Base-by-base conservation (phyloP, 2,113 vertebrate genomes). In the Centropristis striata region DNA sequence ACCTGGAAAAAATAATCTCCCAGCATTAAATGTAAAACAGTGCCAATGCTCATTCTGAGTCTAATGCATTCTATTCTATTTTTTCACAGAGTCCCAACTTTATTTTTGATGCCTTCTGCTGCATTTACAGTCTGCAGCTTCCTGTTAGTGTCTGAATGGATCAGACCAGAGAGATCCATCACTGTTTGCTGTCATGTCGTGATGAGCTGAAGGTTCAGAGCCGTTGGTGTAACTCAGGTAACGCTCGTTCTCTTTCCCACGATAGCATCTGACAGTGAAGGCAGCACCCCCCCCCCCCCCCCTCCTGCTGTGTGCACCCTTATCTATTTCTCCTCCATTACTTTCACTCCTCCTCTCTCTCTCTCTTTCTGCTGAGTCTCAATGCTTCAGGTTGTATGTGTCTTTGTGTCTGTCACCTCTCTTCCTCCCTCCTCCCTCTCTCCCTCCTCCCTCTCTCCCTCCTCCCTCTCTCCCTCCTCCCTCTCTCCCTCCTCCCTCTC, bases 371-470 rank as follows among this genome's bases (percentile, higher is more conserved):
- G 54, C 51, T 50, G 54, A 3, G 1, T 58, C 61, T 71, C 65
- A 23, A 73, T 51, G 75, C 66, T 79, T 78, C 50, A 37, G 74
- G 66, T 84, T 82, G 68, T 69, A 72, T 85, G 78, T 71, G 80
- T 78, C 63, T 21, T 2, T 67, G 46, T 53, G 75, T 81, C 70
- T 68, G 73, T 81, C 88, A 85, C 77, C 57, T 65, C 42, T 53
- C 42, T 47, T 13, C 15, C 47, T 25, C n/a, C 28, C n/a, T n/a
- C n/a, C n/a, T n/a, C n/a, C n/a, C n/a, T n/a, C 1, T 2, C 23
- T 20, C 57, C 18, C 59, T 8, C 21, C 21, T 23, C 41, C 42
- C 63, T 21, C 23, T 70, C 70, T 50, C 61, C 41, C 71, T 8
- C 21, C 21, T 23, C 41, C 42, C 63, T 21, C 23, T 70, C 70